These are phyloP conservation scores for Cochlearius cochlearius DNA, from an alignment of 2,113 vertebrate genomes.

Conservation along the genomic window DNA sequence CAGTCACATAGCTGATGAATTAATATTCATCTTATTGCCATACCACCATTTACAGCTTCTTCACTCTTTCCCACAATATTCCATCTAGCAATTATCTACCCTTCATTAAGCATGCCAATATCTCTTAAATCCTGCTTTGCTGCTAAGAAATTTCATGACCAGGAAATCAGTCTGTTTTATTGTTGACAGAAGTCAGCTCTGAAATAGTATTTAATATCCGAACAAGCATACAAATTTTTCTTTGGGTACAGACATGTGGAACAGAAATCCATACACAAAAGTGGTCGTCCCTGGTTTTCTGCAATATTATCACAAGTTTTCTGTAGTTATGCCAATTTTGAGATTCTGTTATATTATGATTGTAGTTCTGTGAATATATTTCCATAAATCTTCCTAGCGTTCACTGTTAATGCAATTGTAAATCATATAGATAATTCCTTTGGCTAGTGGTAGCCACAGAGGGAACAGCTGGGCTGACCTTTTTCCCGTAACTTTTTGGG, in stretches of 20 bases:
- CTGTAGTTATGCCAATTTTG: not conserved
- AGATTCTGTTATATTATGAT: not conserved
- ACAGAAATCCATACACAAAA: not conserved
- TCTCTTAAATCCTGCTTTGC: constrained; percentile 17
- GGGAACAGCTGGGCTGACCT: not conserved
- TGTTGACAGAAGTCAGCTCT: not conserved
- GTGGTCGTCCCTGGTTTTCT: not conserved
- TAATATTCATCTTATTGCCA: constrained; percentile 3
- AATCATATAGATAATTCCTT: not conserved
- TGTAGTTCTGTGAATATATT: not conserved
- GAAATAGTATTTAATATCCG: not conserved
- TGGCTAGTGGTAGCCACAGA: not conserved
- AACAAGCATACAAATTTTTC: not conserved
- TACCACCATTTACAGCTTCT: not conserved
- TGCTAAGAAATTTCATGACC: not conserved
- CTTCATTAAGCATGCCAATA: constrained; percentile 29
- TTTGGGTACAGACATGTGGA: not conserved
- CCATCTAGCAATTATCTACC: constrained; percentile 1
- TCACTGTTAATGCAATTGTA: not conserved
- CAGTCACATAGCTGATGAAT: not conserved
- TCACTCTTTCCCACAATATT: constrained; percentile 1
- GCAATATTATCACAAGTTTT: not conserved
- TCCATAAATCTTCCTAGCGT: not conserved
- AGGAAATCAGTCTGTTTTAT: not conserved
- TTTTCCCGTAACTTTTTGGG: not conserved